These are phyloP conservation scores for Baccha elongata DNA, from an alignment of 2,888 invertebrate genomes.

Conservation along the genomic window DNA sequence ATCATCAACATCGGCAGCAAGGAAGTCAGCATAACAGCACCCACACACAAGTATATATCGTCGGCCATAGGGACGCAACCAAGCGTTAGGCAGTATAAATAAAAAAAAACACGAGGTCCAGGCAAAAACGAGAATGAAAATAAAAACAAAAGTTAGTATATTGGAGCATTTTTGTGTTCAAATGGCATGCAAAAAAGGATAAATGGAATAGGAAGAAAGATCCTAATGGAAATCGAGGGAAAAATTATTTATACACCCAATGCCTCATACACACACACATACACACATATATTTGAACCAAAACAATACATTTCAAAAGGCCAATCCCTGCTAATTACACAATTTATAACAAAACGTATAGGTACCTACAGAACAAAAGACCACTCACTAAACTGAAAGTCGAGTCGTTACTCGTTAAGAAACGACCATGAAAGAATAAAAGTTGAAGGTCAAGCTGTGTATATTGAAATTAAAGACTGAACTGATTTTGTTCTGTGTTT, in stretches of 20 bases:
- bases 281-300: constrained; percentile 6
- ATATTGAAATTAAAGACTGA: too few species aligned
- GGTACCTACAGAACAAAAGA: constrained; percentile 61
- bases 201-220: constrained; percentile 23
- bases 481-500: too few species aligned
- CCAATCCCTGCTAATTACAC: constrained; percentile 59
- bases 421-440: constrained; percentile 15
- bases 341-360: constrained; percentile 68
- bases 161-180: constrained; percentile 40
- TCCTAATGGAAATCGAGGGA: constrained; percentile 56
- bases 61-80: constrained; percentile 45
- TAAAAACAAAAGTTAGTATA: constrained; percentile 65
- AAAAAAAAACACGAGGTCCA: constrained; percentile 39
- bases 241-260: constrained; percentile 31
- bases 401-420: too few species aligned
- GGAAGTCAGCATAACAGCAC: constrained; percentile 41
- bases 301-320: constrained; percentile 26
- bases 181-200: constrained; percentile 16
- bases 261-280: constrained; percentile 2
- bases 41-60: constrained; percentile 20
- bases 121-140: constrained; percentile 34
- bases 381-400: constrained; percentile 54
- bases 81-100: constrained; percentile 55
- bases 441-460: constrained; percentile 25
- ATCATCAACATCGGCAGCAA: constrained; percentile 38